Base-by-base conservation (phyloP, 2,797 vertebrate species). In the Fratercula arctica region DNA sequence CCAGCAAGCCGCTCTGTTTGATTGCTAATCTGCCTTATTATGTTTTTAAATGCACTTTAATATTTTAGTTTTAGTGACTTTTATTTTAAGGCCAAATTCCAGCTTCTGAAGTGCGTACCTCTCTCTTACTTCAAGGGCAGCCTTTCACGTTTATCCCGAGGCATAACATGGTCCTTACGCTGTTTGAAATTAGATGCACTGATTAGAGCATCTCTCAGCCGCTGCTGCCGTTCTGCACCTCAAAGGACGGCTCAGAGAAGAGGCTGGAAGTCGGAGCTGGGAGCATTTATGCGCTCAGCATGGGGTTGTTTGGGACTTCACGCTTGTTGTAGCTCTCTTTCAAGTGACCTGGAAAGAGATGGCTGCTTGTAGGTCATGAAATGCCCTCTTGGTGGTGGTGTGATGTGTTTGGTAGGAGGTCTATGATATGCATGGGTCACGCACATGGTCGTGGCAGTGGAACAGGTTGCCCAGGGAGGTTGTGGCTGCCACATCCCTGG, bases 1-100 rank as follows among this genome's bases (percentile, higher is more conserved):
- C 66, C 66, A 25, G 70, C 20, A 53, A 91, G 91, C 81, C 0
- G 3, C 85, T 90, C 23, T 14, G 90, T 95, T 95, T 77, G 90
- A 93, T 95, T 91, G 95, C 75, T 96, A 90, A 96, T 95, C 91
- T 94, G 60, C 93, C 95, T 97, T 91, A 93, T 93, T 96, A 90
- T 56, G 83, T 74, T 96, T 96, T 91, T 76, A 94, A 97, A 96
- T 90, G 79, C 69, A 28, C 93, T 96, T 90, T 94, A 95, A 90
- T 95, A 75, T 80, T 97, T 82, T 45, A 64, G 68, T 77, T 94
- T 92, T 60, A 60, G 57, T 33, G 80, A 45, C 87, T 94, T 66
- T 50, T 78, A 28, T 79, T 79, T 60, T 64, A 61, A 87, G 87
- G 91, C 91, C 89, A 43, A 66, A 81, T 85, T 72, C 77, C 56